A percentile compares a stretch with the other conserved stretches of the same genome.
phyloP scores from a whole-genome alignment of 1,140 invertebrate species.

The Musca vetustissima region DNA sequence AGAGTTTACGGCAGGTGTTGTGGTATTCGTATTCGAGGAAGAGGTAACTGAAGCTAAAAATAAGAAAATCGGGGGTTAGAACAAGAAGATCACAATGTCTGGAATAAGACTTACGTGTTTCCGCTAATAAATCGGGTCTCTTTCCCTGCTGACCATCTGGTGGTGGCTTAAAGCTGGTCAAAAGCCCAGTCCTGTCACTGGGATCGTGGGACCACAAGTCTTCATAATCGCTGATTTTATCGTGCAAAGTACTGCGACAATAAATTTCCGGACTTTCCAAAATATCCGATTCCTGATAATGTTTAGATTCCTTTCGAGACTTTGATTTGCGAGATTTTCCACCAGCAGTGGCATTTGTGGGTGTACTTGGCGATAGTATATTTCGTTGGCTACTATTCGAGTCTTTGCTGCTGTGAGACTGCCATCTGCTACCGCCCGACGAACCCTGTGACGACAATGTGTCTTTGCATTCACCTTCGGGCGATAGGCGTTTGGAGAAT shows the following conservation, averaged over 20 bases:
- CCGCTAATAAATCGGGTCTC: constrained; percentile 66
- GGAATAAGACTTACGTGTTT: constrained; percentile 63
- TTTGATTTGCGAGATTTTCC: constrained; percentile 43
- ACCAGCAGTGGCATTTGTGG: constrained; percentile 21
- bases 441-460: constrained; percentile 57
- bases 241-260: constrained; percentile 81
- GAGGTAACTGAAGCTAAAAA: constrained; percentile 49
- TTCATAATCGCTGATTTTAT: constrained; percentile 94
- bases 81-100: too few species aligned
- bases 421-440: constrained; percentile 55
- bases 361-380: constrained; percentile 38
- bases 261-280: constrained; percentile 79
- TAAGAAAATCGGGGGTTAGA: background rate
- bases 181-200: constrained; percentile 56
- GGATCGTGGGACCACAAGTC: constrained; percentile 84
- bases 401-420: constrained; percentile 38
- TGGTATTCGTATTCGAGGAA: constrained; percentile 60
- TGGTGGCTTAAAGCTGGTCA: constrained; percentile 58
- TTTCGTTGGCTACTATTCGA: constrained; percentile 45
- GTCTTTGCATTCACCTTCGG: constrained; percentile 59
- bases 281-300: constrained; percentile 81
- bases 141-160: constrained; percentile 58
- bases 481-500: constrained; percentile 58
- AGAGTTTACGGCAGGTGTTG: constrained; percentile 55
- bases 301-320: constrained; percentile 64